Conservation (phyloP, 2,888 invertebrate species). For the Phengaris arion region DNA sequence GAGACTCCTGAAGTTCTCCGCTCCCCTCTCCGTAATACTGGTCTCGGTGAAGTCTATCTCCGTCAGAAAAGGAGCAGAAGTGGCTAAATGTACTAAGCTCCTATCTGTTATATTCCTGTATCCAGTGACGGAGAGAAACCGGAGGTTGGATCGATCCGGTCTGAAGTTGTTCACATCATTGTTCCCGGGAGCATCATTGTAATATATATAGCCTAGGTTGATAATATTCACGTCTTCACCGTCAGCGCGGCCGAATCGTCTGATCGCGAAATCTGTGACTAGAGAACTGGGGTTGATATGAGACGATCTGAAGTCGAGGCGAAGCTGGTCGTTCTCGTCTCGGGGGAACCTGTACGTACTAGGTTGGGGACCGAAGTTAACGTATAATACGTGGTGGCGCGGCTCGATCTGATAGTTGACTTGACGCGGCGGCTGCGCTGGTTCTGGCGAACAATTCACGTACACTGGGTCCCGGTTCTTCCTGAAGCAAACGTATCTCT, state of each 20-base stretch:
- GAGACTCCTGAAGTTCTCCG: slow-evolving; percentile 78
- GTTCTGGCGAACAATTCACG: slow-evolving; percentile 35
- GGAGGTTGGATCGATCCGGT: slow-evolving; percentile 69
- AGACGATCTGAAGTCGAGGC: slow-evolving; percentile 34
- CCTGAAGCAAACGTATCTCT: slow-evolving; percentile 40
- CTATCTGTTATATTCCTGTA: slow-evolving; percentile 82
- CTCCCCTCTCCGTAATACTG: slow-evolving; percentile 79
- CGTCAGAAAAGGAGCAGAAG: slow-evolving; percentile 79
- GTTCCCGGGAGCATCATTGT: slow-evolving; percentile 38
- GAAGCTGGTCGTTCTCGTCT: slow-evolving; percentile 35
- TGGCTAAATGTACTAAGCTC: slow-evolving; percentile 80
- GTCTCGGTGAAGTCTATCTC: slow-evolving; percentile 84
- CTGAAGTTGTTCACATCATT: slow-evolving; percentile 41
- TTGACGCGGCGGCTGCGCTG: slow-evolving; percentile 25
- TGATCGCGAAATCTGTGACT: slow-evolving; percentile 58
- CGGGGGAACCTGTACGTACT: slow-evolving; percentile 46
- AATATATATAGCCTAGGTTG: slow-evolving; percentile 46
- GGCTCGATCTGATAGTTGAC: slow-evolving; percentile 43
- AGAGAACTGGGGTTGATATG: slow-evolving; percentile 47
- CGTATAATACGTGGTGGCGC: slow-evolving; percentile 51
- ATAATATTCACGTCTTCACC: slow-evolving; percentile 57
- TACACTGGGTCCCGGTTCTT: slow-evolving; percentile 42
- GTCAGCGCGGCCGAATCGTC: slow-evolving; percentile 59
- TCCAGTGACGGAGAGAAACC: slow-evolving; percentile 76
- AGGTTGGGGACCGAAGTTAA: slow-evolving; percentile 50